Base-by-base conservation (phyloP, 2,888 invertebrate genomes). In the Icerya purchasi region DNA sequence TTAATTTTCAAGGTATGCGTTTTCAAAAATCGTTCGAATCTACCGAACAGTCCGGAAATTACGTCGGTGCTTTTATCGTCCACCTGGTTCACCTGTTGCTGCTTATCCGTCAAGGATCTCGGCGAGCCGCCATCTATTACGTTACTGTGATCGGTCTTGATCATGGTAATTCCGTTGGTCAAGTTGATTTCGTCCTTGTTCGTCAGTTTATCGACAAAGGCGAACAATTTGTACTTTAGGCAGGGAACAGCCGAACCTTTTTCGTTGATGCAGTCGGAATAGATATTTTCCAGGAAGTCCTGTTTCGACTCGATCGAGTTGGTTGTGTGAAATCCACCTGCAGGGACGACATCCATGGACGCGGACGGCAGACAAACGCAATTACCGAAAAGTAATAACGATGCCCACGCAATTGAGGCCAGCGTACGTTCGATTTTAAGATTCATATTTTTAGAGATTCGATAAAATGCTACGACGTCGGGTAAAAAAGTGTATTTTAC, bases 191-290 rank as follows among this genome's bases (percentile, higher is more conserved):
- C 81, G 68, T 88, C 87, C 71, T 84, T 86, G 66, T 83, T 81
- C 49, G 87, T 76, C 76, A 85, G 83, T 72, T 87, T 87, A 75
- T 88, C 88, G 65, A 88, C 84, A 72, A 83, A 86, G 22, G 84
- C 82, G 75, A 87, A 86, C 69, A 88, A 79, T 71, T 87, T 88
- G 76, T 86, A 85, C 72, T 87, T 88, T 68, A 88, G 80, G 71
- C 88, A 88, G 72, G 84, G 82, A 66, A 84, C 81, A 14, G 36
- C 36, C 24, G 87, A 86, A 69, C 87, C 87, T 72, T 87, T 88
- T 68, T 81, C 78, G 52, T 60, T 56, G 64, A 86, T 73, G 70
- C 88, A 88, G 68, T 88, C 88, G 67, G 76, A 76, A 71, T 83
- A 83, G 69, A 82, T 82, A 68, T 81, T 76, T 68, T 84, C 82